These are phyloP conservation scores for Darevskia nairensis DNA, from an alignment of 2,797 vertebrate genomes.

Conservation along the genomic window DNA sequence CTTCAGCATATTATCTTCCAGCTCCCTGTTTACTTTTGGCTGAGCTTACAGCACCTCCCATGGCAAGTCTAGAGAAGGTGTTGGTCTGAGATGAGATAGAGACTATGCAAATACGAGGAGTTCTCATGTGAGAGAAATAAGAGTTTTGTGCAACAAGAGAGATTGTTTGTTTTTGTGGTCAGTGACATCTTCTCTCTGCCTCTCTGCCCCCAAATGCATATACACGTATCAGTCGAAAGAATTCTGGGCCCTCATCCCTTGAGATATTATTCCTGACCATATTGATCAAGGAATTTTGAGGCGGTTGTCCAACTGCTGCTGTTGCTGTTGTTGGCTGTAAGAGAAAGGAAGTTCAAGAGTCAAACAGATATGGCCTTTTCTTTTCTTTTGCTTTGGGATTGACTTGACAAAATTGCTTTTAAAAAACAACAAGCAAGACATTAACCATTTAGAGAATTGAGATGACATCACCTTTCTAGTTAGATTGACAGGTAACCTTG, in stretches of 20 bases:
- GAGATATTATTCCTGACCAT: too few relatives aligned
- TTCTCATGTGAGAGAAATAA: background rate
- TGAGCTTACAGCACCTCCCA: background rate
- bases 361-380: background rate
- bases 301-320: too few relatives aligned
- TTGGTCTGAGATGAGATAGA: background rate
- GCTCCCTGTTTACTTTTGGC: constrained; percentile 1
- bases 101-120: background rate
- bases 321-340: background rate
- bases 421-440: background rate
- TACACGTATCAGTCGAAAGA: background rate
- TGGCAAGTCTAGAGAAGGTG: background rate
- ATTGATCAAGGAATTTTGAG: too few relatives aligned
- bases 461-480: background rate
- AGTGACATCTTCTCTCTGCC: background rate
- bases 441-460: background rate
- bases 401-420: background rate
- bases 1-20: background rate
- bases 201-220: background rate
- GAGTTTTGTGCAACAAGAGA: background rate
- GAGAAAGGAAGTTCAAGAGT: background rate
- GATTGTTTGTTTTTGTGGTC: background rate
- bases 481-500: background rate
- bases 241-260: background rate
- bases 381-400: background rate